Evolutionary conservation across 2,113 vertebrate species (phyloP).

Genomic region (Rhinoptilus africanus): DNA sequence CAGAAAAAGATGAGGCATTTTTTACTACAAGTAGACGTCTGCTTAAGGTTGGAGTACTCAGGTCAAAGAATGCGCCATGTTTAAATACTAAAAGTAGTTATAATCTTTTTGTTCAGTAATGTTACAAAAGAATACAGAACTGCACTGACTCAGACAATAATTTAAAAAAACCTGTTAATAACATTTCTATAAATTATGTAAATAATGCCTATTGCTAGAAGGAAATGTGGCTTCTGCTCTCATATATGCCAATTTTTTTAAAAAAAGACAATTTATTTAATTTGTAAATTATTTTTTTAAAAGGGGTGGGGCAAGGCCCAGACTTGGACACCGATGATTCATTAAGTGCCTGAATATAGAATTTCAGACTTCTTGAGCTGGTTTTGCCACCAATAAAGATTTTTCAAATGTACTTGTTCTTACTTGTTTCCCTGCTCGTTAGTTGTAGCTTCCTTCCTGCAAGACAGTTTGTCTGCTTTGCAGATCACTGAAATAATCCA

Average conservation of each 20-base stretch:
- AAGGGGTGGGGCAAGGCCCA: neutral
- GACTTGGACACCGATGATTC: neutral
- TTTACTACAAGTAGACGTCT: neutral
- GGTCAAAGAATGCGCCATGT: neutral
- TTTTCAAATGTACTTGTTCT: neutral
- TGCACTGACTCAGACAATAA: neutral
- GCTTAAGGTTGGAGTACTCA: neutral
- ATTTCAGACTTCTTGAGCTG: neutral
- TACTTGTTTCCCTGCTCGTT: neutral
- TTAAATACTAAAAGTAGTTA: neutral
- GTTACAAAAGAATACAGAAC: neutral
- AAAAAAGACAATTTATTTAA: neutral
- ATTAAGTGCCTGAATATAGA: neutral
- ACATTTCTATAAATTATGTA: neutral
- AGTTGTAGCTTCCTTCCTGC: neutral
- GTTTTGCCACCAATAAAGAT: neutral
- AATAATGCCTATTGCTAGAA: neutral
- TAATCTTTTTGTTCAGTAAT: neutral
- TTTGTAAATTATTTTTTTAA: neutral
- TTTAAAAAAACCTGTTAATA: neutral
- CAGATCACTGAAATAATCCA: neutral
- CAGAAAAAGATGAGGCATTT: neutral
- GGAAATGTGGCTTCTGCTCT: neutral
- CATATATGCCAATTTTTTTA: neutral
- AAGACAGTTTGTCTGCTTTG: neutral